Conservation (phyloP, 2,113 vertebrate species). For the Trichechus manatus region DNA sequence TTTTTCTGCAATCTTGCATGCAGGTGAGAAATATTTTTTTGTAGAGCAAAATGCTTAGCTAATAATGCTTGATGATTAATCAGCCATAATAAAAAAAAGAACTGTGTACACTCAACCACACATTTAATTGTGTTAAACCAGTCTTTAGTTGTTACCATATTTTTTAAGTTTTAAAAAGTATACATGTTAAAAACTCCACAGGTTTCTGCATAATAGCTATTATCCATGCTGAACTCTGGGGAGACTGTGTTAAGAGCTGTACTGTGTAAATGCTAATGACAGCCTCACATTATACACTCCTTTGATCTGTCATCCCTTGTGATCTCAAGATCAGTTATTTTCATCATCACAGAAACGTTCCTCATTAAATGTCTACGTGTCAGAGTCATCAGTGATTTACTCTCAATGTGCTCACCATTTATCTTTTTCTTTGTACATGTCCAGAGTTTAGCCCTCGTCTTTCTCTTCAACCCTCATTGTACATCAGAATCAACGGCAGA, state of each 20-base stretch:
- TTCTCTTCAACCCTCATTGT: not conserved
- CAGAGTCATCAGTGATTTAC: slow-evolving; percentile 11
- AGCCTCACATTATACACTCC: slow-evolving; percentile 9
- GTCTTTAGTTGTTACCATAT: not conserved
- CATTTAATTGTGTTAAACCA: slow-evolving; percentile 26
- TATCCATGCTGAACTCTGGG: not conserved
- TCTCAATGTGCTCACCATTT: slow-evolving; percentile 38
- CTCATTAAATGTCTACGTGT: slow-evolving; percentile 64
- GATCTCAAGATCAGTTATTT: slow-evolving; percentile 65
- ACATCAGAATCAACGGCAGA: not conserved
- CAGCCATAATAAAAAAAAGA: not conserved
- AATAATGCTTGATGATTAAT: slow-evolving; percentile 49
- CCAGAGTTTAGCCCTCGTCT: not conserved
- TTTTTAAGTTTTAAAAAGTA: slow-evolving; percentile 38
- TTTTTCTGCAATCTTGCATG: not conserved
- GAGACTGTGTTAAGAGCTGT: not conserved
- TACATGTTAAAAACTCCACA: not conserved
- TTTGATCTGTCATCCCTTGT: slow-evolving; percentile 48
- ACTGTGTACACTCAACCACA: not conserved
- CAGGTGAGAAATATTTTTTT: not conserved
- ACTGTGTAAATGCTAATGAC: slow-evolving; percentile 35
- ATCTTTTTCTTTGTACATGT: not conserved
- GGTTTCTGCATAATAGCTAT: slow-evolving; percentile 5
- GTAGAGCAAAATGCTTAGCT: slow-evolving; percentile 11
- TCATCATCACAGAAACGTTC: not conserved